A percentile compares a stretch with the other conserved stretches of the same genome.
These are phyloP conservation scores for Rhagologus leucostigma DNA, from an alignment of 2,113 vertebrate genomes.

Conservation along the genomic window DNA sequence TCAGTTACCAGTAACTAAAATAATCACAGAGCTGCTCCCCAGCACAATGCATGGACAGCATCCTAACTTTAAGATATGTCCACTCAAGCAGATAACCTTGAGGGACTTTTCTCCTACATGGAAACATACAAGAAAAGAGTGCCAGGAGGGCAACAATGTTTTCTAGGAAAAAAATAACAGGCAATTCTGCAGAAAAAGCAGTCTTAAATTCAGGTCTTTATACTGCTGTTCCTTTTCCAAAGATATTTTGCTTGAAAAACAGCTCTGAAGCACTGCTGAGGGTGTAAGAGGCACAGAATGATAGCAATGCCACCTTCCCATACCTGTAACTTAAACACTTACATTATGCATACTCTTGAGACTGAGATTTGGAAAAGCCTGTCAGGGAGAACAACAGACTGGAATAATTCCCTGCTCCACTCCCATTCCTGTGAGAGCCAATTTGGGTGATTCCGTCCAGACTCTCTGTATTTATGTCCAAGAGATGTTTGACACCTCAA, in stretches of 20 bases:
- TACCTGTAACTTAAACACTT: background rate
- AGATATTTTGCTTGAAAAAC: background rate
- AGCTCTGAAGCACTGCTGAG: background rate
- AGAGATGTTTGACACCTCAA: background rate
- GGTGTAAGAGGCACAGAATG: background rate
- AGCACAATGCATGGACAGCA: background rate
- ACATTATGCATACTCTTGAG: background rate
- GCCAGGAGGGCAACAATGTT: background rate
- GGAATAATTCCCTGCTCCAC: background rate
- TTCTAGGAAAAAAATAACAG: background rate
- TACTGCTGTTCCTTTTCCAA: background rate
- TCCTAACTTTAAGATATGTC: background rate
- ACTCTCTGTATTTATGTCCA: background rate
- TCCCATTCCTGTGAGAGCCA: background rate
- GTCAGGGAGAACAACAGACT: background rate
- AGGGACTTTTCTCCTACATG: background rate
- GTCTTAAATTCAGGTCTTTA: background rate
- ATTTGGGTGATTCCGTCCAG: background rate
- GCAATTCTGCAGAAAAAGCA: background rate
- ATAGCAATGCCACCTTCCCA: background rate
- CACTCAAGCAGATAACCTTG: background rate
- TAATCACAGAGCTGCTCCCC: background rate
- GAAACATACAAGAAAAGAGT: background rate
- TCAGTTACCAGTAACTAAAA: constrained; percentile 18
- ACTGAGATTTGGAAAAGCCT: background rate